Evolutionary conservation across 2,113 vertebrate species (phyloP).

Genomic region (Silurus glanis): DNA sequence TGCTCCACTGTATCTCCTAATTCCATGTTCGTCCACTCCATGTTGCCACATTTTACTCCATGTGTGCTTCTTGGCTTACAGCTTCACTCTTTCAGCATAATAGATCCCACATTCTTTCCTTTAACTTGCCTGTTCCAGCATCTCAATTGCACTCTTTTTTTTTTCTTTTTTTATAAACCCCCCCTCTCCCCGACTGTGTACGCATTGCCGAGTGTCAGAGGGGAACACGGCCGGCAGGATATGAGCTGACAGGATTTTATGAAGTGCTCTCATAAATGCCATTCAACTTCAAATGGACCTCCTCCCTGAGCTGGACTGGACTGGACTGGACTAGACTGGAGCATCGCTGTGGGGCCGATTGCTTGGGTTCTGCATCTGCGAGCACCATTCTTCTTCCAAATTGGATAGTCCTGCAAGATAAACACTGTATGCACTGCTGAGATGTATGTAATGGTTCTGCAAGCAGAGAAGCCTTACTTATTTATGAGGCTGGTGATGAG

Average conservation of each 20-base stretch:
- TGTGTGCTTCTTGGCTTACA: slow-evolving; percentile 30
- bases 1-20: background rate
- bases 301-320: background rate
- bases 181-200: slow-evolving; percentile 30
- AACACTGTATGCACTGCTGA: background rate
- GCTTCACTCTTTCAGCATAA: background rate
- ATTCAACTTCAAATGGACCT: slow-evolving; percentile 54
- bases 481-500: slow-evolving; percentile 10
- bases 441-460: background rate
- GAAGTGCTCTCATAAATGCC: slow-evolving; percentile 61
- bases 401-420: background rate
- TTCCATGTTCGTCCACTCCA: background rate
- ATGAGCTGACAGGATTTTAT: slow-evolving; percentile 57
- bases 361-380: background rate
- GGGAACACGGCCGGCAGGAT: slow-evolving; percentile 46
- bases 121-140: slow-evolving; percentile 18
- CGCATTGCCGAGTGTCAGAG: slow-evolving; percentile 43
- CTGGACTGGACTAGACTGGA: background rate
- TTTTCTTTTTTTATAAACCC: background rate
- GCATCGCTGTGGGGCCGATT: slow-evolving; percentile 19
- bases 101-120: slow-evolving; percentile 19
- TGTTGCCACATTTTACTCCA: background rate
- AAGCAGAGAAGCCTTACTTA: background rate
- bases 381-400: background rate
- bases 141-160: slow-evolving; percentile 1